phyloP scores from a whole-genome alignment of 2,888 invertebrate species.

The Coelopa pilipes region DNA sequence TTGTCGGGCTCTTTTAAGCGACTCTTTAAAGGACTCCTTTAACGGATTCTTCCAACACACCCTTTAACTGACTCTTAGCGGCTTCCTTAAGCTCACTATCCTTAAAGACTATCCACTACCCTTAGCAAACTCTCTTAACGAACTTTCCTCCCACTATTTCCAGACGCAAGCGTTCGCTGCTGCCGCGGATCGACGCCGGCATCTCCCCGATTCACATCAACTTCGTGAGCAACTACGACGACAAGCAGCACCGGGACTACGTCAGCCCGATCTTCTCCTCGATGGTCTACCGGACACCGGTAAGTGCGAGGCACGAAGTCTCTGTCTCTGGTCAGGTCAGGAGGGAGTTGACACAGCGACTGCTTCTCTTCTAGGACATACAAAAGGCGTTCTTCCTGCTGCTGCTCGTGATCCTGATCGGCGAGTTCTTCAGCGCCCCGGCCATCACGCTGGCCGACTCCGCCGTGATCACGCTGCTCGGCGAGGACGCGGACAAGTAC shows the following conservation, averaged over 20 bases:
- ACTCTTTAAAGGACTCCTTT: no score
- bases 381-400: constrained; percentile 96
- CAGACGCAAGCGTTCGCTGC: constrained; percentile 56
- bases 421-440: constrained; percentile 97
- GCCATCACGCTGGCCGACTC: constrained; percentile 95
- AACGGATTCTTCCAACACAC: no score
- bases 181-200: constrained; percentile 63
- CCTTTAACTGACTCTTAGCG: no score
- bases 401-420: constrained; percentile 90
- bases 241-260: constrained; percentile 76
- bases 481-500: constrained; percentile 89
- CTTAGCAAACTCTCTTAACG: no score
- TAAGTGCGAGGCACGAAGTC: no score
- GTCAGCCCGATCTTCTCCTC: constrained; percentile 93
- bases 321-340: no score
- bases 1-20: no score
- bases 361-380: constrained; percentile 73
- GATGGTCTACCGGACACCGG: constrained; percentile 84
- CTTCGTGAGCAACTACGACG: constrained; percentile 81
- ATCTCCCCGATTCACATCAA: constrained; percentile 78
- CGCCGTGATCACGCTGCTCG: constrained; percentile 88
- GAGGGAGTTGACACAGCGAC: no score
- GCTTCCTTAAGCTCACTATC: no score
- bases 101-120: no score
- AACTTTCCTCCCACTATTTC: neutral